Evolutionary conservation across 1,140 invertebrate genomes (phyloP), one percentile per base, ranked within the genome.

Genomic region (Bombus waltoni): DNA sequence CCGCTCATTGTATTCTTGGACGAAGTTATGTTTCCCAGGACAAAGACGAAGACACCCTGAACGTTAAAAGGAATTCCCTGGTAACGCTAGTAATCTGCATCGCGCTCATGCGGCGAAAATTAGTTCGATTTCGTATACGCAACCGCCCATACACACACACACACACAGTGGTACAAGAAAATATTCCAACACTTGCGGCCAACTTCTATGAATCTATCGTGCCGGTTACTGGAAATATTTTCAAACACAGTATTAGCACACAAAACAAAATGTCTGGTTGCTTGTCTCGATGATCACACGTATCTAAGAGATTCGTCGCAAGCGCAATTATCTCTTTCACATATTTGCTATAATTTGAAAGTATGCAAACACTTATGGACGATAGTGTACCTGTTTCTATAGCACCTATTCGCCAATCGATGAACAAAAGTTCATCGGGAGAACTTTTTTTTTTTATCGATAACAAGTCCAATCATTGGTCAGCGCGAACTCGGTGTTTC

Each of bases 1-100:
- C 77, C 89, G 87, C 86, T 92, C 89, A 93, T 93, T 93, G 92
- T 93, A 92, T 90, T 90, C 92, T 89, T 89, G 88, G 82, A 85
- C 75, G 66, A 79, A 90, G 89, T 90, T 90, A 90, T 85, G 89
- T 90, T 83, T 88, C 88, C 75, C 65, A 83, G 71, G 71, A 57
- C 78, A 81, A 75, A 47, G 59, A 74, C 79, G 59, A 81, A 74
- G 84, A 83, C 71, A 73, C 59, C 66, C 71, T 40, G 57, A 79
- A 84, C 71, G 40, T 79, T 47, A 35, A 83, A 83, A 78, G 77
- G 83, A 59, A 84, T 84, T 68, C 25, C 18, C 28, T 10, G 38
- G 5, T 13, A 53, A 72, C 28, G 47, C 57, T 10, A 57, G 22
- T 15, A 15, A 83, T 38, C 57, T 44, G 74, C 68, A 25, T 57